Evolutionary conservation across 2,113 vertebrate genomes (phyloP).

Genomic region (Girardinichthys multiradiatus): DNA sequence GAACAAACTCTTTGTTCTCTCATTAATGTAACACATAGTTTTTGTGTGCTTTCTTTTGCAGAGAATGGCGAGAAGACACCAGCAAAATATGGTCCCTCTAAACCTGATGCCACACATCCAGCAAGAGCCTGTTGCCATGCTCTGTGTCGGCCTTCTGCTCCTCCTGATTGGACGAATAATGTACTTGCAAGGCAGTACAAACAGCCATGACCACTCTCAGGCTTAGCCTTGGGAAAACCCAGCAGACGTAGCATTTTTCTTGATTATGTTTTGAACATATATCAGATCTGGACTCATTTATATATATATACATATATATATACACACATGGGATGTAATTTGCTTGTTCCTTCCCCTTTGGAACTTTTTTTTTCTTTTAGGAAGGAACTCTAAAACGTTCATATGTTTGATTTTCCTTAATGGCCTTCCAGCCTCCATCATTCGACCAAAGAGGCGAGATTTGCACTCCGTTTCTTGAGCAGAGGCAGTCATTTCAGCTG

Average conservation of each 20-base stretch:
- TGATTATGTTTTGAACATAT: constrained; percentile 28
- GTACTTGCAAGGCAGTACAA: constrained; percentile 61
- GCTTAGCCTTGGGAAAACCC: constrained; percentile 59
- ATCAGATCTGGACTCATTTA: neutral
- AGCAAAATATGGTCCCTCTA: constrained; percentile 47
- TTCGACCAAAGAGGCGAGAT: constrained; percentile 61
- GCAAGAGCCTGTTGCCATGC: constrained; percentile 63
- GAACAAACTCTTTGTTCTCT: neutral
- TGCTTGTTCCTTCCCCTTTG: neutral
- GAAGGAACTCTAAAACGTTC: constrained; percentile 44
- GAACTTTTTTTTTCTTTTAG: neutral
- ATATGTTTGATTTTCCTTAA: constrained; percentile 50
- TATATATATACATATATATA: neutral
- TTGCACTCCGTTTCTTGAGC: constrained; percentile 46
- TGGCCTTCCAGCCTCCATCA: constrained; percentile 39
- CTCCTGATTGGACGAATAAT: constrained; percentile 73
- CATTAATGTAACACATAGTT: neutral
- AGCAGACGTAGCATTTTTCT: constrained; percentile 74
- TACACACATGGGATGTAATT: neutral
- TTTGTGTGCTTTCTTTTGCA: constrained; percentile 51
- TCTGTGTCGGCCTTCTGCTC: constrained; percentile 69
- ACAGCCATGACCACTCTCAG: constrained; percentile 47
- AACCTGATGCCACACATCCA: constrained; percentile 68
- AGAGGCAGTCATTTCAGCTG: constrained; percentile 12
- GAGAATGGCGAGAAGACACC: constrained; percentile 71